A percentile compares a stretch with the other conserved stretches of the same genome.
Evolutionary conservation across 1,140 invertebrate genomes (phyloP).

Genomic region (Pogonus chalceus): DNA sequence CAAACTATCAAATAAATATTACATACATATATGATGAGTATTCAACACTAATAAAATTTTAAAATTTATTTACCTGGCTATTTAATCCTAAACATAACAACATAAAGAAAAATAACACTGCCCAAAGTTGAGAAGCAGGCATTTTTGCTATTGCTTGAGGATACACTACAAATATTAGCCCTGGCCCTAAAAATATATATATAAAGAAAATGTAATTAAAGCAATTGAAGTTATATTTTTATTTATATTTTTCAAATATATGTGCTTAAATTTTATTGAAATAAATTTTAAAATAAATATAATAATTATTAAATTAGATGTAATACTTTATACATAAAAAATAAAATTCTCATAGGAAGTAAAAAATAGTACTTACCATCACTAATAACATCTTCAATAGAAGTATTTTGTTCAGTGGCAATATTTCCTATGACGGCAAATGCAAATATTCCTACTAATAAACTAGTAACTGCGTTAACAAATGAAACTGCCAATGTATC

Average conservation of each 20-base stretch:
- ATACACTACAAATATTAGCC: conserved; percentile 81
- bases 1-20: conserved; percentile 55
- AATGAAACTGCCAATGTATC: conserved; percentile 73
- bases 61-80: conserved; percentile 60
- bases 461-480: conserved; percentile 72
- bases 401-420: conserved; percentile 64
- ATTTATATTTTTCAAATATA: neutral
- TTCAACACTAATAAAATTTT: neutral
- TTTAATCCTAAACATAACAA: conserved; percentile 80
- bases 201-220: neutral
- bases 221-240: neutral
- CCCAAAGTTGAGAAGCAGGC: conserved; percentile 76
- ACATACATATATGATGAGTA: neutral
- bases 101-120: conserved; percentile 84
- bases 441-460: conserved; percentile 77
- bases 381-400: conserved; percentile 68
- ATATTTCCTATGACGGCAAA: conserved; percentile 84
- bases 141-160: conserved; percentile 83
- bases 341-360: neutral
- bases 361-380: conserved; percentile 53
- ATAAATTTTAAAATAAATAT: too few relatives aligned
- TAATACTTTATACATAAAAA: conserved; percentile 3
- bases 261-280: neutral
- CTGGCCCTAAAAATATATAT: conserved; percentile 55
- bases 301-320: too few relatives aligned